Conservation (phyloP, 2,888 invertebrate genomes). For the Itoplectis maculator region DNA sequence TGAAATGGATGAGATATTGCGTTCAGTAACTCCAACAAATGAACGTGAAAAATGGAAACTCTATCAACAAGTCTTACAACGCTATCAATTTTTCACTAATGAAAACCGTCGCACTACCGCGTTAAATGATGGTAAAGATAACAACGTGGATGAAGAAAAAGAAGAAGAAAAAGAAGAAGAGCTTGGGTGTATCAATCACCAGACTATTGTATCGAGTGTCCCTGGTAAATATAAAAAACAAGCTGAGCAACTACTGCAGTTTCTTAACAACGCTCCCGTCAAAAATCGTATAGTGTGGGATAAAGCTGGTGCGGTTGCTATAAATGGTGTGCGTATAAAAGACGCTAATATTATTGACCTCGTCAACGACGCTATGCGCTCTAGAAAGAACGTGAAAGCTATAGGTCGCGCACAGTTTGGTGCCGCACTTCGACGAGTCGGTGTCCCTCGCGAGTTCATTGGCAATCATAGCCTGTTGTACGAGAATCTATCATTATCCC, state of each 20-base stretch:
- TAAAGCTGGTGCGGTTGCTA: slow-evolving; percentile 3
- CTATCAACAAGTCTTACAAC: slow-evolving; percentile 28
- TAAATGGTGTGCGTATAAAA: not conserved
- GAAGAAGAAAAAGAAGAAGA: too few species aligned
- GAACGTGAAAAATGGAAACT: slow-evolving; percentile 19
- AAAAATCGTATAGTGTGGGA: slow-evolving; percentile 38
- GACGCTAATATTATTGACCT: slow-evolving; percentile 46
- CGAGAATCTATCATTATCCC: not conserved
- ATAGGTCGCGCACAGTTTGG: slow-evolving; percentile 30
- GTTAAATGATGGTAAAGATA: too few species aligned
- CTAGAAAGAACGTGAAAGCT: slow-evolving; percentile 20
- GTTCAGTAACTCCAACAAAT: slow-evolving; percentile 2
- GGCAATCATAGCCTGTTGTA: slow-evolving; percentile 18
- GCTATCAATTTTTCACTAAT: slow-evolving; percentile 39
- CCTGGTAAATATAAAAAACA: not conserved
- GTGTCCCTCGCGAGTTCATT: slow-evolving; percentile 22
- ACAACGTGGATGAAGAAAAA: not conserved
- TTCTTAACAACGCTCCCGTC: not conserved
- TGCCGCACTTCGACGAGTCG: not conserved
- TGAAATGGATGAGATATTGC: slow-evolving; percentile 14
- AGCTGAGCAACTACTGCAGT: not conserved
- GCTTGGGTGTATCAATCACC: not conserved
- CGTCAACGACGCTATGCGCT: slow-evolving; percentile 40
- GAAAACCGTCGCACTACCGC: not conserved
- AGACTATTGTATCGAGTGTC: not conserved